Conservation (phyloP, 53 echinoderm and acorn worm genomes). For the Antedon mediterranea region DNA sequence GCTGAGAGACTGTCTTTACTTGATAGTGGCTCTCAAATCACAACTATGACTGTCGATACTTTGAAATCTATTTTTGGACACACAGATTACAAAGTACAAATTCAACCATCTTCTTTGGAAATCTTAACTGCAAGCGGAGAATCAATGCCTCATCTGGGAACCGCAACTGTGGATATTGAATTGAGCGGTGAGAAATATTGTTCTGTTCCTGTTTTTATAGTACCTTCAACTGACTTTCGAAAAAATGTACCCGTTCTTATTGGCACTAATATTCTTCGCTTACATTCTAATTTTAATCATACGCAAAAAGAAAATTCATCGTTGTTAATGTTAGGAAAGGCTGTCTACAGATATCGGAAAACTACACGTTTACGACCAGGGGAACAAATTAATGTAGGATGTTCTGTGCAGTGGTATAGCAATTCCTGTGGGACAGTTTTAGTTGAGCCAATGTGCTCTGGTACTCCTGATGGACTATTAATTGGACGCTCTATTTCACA, state of each 20-base stretch:
- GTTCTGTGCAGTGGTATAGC: background rate
- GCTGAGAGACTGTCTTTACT: background rate
- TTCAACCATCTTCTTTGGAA: background rate
- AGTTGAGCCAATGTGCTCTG: background rate
- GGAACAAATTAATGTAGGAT: background rate
- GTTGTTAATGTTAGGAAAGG: background rate
- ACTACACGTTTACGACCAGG: background rate
- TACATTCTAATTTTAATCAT: background rate
- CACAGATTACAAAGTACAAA: background rate
- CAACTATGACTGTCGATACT: constrained; percentile 4
- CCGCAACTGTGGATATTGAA: background rate
- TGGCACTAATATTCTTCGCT: constrained; percentile 25
- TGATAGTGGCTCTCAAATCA: too few relatives aligned
- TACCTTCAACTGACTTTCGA: constrained; percentile 10
- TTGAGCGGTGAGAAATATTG: constrained; percentile 1
- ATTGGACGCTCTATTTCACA: background rate
- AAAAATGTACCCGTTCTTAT: constrained; percentile 16
- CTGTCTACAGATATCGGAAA: background rate
- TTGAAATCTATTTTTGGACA: background rate
- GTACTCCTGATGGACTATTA: background rate
- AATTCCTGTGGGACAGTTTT: background rate
- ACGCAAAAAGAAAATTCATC: background rate
- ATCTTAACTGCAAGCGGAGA: constrained; percentile 15
- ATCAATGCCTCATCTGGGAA: constrained; percentile 7
- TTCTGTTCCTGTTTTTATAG: constrained; percentile 22